Percentiles rank a stretch among this genome's conserved stretches.
Conservation (phyloP, 2,113 vertebrate species). For the Pelobates fuscus region DNA sequence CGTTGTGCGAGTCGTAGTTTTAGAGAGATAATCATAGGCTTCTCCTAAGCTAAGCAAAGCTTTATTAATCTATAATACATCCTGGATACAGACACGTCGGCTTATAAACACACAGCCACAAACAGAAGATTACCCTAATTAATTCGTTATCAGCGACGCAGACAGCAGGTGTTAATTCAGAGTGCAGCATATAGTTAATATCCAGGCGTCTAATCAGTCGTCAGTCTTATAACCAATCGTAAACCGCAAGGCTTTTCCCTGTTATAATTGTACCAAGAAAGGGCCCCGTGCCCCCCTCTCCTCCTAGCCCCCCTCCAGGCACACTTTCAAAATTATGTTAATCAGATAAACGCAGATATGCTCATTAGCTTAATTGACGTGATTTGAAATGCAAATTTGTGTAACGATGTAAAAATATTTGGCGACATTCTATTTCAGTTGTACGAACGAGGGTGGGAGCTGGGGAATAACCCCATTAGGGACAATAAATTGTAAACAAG, state of each 20-base stretch:
- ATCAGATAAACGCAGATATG: constrained; percentile 50
- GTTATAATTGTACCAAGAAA: constrained; percentile 26
- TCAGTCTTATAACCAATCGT: constrained; percentile 33
- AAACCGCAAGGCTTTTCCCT: constrained; percentile 33
- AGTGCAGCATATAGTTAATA: constrained; percentile 35
- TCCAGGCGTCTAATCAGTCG: constrained; percentile 33
- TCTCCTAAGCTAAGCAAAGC: not conserved
- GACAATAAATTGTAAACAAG: constrained; percentile 30
- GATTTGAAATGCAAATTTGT: constrained; percentile 50
- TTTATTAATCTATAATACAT: not conserved
- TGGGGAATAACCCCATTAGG: constrained; percentile 46
- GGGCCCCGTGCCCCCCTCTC: constrained; percentile 3
- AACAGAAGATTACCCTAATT: constrained; percentile 36
- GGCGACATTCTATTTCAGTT: constrained; percentile 25
- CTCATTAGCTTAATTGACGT: constrained; percentile 49
- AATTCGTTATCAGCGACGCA: constrained; percentile 27
- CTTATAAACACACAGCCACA: constrained; percentile 11
- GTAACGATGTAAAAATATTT: constrained; percentile 49
- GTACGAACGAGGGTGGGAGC: constrained; percentile 18
- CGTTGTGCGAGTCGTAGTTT: not conserved
- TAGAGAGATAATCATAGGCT: no score
- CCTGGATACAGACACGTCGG: constrained; percentile 4
- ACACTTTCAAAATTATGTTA: constrained; percentile 51
- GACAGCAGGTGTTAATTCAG: constrained; percentile 43
- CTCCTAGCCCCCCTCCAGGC: constrained; percentile 28